Conservation (phyloP, 2,888 invertebrate species). For the Amiota communis region DNA sequence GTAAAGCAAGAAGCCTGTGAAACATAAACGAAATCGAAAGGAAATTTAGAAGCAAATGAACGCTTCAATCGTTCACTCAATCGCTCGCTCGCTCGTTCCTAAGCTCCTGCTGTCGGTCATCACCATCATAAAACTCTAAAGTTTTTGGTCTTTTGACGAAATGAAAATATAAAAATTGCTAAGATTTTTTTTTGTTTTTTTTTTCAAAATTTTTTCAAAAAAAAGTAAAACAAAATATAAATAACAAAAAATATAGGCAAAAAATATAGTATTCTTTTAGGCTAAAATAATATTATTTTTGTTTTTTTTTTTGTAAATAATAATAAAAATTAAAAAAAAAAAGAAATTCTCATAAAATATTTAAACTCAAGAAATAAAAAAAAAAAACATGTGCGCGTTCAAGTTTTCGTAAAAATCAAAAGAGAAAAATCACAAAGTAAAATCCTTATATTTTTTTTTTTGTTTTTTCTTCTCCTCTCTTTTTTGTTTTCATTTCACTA, state of each 20-base stretch:
- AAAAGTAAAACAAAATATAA: not conserved
- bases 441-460: not conserved
- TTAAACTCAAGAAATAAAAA: not conserved
- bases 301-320: not conserved
- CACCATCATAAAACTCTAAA: too few species aligned
- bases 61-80: too few species aligned
- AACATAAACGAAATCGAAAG: too few species aligned
- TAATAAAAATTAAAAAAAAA: not conserved
- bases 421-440: not conserved
- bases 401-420: not conserved
- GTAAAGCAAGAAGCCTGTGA: too few species aligned
- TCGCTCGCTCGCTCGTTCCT: too few species aligned
- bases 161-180: not conserved
- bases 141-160: too few species aligned
- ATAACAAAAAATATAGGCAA: not conserved
- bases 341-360: constrained; percentile 1
- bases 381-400: not conserved
- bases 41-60: too few species aligned
- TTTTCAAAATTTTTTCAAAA: not conserved
- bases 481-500: not conserved
- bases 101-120: too few species aligned
- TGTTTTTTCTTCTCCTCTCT: not conserved
- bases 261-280: not conserved
- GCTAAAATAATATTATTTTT: not conserved
- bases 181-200: not conserved